These are phyloP conservation scores for Pholis gunnellus DNA, from an alignment of 2,113 vertebrate species.

Conservation along the genomic window DNA sequence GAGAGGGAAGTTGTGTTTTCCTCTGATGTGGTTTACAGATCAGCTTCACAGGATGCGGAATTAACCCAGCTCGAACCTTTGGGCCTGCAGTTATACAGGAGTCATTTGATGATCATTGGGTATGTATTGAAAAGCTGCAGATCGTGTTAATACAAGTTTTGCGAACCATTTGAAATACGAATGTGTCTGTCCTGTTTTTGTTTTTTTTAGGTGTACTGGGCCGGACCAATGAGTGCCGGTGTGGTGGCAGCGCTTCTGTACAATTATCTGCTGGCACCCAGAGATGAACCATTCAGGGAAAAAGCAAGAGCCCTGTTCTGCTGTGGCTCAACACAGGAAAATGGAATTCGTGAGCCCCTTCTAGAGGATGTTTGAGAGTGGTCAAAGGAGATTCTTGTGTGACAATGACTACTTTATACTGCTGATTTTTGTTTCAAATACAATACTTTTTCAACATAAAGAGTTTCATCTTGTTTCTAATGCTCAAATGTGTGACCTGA, in stretches of 20 bases:
- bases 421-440: conserved; percentile 11
- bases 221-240: conserved; percentile 20
- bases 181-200: background rate
- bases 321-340: background rate
- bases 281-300: conserved; percentile 78
- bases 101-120: conserved; percentile 88
- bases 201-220: conserved; percentile 73
- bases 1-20: conserved; percentile 37
- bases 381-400: conserved; percentile 16
- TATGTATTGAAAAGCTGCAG: conserved; percentile 45
- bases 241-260: conserved; percentile 80
- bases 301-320: conserved; percentile 81
- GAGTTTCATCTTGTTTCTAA: background rate
- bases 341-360: background rate
- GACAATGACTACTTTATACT: background rate
- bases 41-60: conserved; percentile 89
- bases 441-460: background rate
- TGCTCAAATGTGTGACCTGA: conserved; percentile 3
- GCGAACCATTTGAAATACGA: background rate
- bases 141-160: background rate
- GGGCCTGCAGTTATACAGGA: conserved; percentile 83
- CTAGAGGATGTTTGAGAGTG: conserved; percentile 5
- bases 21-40: conserved; percentile 78
- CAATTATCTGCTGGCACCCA: conserved; percentile 86
- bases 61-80: conserved; percentile 90